phyloP scores from a whole-genome alignment of 1,140 invertebrate species.

The Bombyx mori region ASM3026992v2 NC_085109.1:7075501-7076000 shows the following conservation, averaged over 20 bases:
- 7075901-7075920: constrained; percentile 58
- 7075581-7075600: constrained; percentile 19
- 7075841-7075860: constrained; percentile 51
- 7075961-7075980: constrained; percentile 24
- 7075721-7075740: constrained; percentile 49
- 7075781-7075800: constrained; percentile 54
- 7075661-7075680: constrained; percentile 40
- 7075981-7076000: constrained; percentile 27
- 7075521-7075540: too few species aligned
- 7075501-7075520: too few species aligned
- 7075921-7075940: constrained; percentile 41
- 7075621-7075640: constrained; percentile 26
- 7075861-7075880: constrained; percentile 51
- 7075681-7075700: constrained; percentile 63
- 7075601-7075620: constrained; percentile 21
- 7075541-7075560: too few species aligned
- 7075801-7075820: constrained; percentile 44
- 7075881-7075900: constrained; percentile 50
- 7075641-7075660: constrained; percentile 36
- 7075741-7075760: constrained; percentile 54
- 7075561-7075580: too few species aligned
- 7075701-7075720: constrained; percentile 52
- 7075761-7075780: constrained; percentile 47
- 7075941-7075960: constrained; percentile 28
- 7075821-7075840: constrained; percentile 56